phyloP scores from a whole-genome alignment of 2,113 vertebrate genomes.

The Cygnus atratus region DNA sequence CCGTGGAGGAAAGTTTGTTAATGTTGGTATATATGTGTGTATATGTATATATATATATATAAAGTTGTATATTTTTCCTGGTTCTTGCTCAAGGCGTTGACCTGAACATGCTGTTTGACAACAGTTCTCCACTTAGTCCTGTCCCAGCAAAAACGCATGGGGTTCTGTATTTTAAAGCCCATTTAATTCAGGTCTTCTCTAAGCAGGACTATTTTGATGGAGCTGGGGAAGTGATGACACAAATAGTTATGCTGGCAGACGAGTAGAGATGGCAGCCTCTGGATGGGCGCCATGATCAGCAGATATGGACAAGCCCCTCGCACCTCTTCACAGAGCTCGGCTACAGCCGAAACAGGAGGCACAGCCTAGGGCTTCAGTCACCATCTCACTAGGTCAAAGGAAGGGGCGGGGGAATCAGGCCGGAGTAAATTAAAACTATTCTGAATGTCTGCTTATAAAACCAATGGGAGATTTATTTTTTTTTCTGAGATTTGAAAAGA shows the following conservation, averaged over 20 bases:
- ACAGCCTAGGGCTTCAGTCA: not conserved
- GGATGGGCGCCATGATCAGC: not conserved
- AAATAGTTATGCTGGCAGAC: not conserved
- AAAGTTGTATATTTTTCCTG: not conserved
- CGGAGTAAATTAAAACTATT: not conserved
- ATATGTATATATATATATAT: not conserved
- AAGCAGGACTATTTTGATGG: not conserved
- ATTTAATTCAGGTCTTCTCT: not conserved
- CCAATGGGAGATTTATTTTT: not conserved
- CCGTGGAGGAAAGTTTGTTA: not conserved
- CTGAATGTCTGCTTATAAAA: not conserved
- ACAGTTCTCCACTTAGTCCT: not conserved
- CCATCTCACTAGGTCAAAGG: not conserved
- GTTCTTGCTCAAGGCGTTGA: not conserved
- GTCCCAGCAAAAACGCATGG: not conserved
- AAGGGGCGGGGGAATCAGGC: not conserved
- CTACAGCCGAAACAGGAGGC: conserved; percentile 26
- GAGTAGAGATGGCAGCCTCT: conserved; percentile 7
- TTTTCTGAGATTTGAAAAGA: not conserved
- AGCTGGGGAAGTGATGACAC: not conserved
- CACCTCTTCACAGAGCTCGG: not conserved
- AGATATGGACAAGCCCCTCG: not conserved
- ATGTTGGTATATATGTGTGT: not conserved
- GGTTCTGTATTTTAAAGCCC: not conserved
- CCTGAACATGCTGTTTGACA: not conserved